These are phyloP conservation scores for Pelvicachromis taeniatus DNA, from an alignment of 2,113 vertebrate genomes.

Conservation along the genomic window DNA sequence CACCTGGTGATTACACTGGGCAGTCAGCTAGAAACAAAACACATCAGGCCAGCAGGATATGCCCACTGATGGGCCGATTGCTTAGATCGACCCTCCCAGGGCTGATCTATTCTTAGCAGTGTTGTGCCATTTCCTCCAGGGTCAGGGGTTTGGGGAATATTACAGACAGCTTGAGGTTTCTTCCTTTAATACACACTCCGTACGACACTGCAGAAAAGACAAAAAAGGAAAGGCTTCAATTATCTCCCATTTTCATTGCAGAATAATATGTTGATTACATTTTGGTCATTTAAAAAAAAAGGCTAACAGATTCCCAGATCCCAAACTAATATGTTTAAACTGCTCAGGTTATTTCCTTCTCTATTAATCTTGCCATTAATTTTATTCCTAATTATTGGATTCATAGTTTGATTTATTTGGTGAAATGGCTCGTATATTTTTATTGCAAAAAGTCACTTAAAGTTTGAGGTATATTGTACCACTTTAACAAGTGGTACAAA, in stretches of 20 bases:
- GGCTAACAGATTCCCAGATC: not conserved
- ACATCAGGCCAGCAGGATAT: slow-evolving; percentile 46
- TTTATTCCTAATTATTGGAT: not conserved
- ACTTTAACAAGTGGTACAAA: not conserved
- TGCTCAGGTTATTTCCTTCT: not conserved
- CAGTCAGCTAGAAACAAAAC: slow-evolving; percentile 68
- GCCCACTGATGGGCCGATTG: slow-evolving; percentile 20
- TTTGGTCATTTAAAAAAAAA: not conserved
- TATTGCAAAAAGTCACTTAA: not conserved
- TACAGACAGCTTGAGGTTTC: not conserved
- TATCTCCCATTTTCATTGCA: not conserved
- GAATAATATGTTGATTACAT: not conserved
- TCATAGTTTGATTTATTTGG: not conserved
- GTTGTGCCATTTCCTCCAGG: slow-evolving; percentile 2
- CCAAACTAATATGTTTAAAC: not conserved
- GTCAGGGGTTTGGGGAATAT: not conserved
- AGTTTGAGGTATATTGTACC: not conserved
- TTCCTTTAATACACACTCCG: not conserved
- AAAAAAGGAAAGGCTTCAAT: not conserved
- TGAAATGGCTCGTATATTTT: not conserved
- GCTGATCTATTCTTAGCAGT: slow-evolving; percentile 46
- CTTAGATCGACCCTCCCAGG: slow-evolving; percentile 29
- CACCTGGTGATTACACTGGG: slow-evolving; percentile 68
- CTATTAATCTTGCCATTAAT: not conserved
- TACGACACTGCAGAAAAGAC: not conserved